Evolutionary conservation across 2,888 invertebrate genomes (phyloP), one percentile per base, ranked within the genome.

Genomic region (Periphyllus acericola): DNA sequence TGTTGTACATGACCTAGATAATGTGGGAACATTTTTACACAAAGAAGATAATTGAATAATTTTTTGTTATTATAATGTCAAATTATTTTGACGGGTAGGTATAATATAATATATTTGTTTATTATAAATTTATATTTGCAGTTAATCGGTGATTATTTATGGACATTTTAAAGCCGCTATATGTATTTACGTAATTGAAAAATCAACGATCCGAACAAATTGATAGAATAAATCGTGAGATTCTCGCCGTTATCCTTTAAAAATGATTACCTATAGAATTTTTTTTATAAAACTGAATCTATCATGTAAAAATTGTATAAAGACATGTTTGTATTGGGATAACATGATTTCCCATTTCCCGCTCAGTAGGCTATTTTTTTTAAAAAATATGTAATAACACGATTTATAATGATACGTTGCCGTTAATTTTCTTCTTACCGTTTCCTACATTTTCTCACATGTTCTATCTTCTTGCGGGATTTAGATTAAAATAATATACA

Each of bases 1-100:
- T 68, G 5, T 25, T 29, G 5, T 46, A 81, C 40, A 40, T 46
- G 68, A 68, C 79, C 79, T 55, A 55, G 32, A 81, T 81, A 68
- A 68, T 68, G 34, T 6, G 11, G 11, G 14, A 46, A 46, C 46
- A 34, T 71, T 4, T 17, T 74, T 25, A 52, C 66, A 66, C 21
- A 29, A 80, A 66, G 1, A 82, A 52, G 4, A 83, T 40, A 72
- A 34, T 83, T 17, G 32, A 21, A 17, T 34, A 34, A 52, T 0
- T 46, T 4, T 11, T 83, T 4, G n/a, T 60, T 60, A 60, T 72
- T 72, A 46, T 40, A 46, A 46, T 46, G 46, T 82, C 46, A 34
- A 17, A 82, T 29, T 11, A 25, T 72, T 68, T 32, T 71, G 82
- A 46, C 46, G 82, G 32, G 32, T 2, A 46, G 25, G 34, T 40